These are phyloP conservation scores for Phengaris alcon DNA, from an alignment of 2,888 invertebrate species.

Conservation along the genomic window DNA sequence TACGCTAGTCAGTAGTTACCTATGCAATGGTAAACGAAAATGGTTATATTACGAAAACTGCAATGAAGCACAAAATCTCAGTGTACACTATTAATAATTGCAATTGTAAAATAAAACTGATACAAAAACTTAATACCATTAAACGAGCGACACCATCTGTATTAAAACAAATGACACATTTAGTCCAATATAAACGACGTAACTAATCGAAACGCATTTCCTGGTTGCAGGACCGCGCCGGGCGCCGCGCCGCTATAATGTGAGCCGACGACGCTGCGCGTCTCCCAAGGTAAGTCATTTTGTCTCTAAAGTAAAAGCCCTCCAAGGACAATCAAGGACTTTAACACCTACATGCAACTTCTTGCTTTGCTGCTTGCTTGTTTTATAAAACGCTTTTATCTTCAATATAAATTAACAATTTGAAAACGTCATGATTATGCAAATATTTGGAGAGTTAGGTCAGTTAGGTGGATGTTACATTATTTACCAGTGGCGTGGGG, in stretches of 20 bases:
- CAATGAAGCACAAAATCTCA: not conserved
- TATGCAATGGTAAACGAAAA: too few species aligned
- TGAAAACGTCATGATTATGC: too few species aligned
- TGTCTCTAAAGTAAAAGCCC: slow-evolving; percentile 40
- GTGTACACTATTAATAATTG: not conserved
- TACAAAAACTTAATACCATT: not conserved
- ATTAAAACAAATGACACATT: slow-evolving; percentile 14
- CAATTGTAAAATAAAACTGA: not conserved
- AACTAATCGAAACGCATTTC: slow-evolving; percentile 41
- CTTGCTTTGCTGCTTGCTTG: too few species aligned
- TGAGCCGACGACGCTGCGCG: slow-evolving; percentile 70
- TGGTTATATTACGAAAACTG: not conserved
- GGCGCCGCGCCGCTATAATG: slow-evolving; percentile 65
- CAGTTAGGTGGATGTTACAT: not conserved
- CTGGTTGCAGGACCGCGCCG: slow-evolving; percentile 60
- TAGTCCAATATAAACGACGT: slow-evolving; percentile 4
- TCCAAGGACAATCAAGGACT: slow-evolving; percentile 33
- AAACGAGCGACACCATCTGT: not conserved
- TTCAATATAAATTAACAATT: not conserved
- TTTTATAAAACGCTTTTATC: not conserved
- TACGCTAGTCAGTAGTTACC: not conserved
- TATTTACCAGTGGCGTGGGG: too few species aligned
- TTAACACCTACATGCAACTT: not conserved
- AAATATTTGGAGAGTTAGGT: too few species aligned
- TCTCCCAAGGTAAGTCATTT: slow-evolving; percentile 67